phyloP scores from a whole-genome alignment of 2,888 invertebrate species.

The Phaedon cochleariae region DNA sequence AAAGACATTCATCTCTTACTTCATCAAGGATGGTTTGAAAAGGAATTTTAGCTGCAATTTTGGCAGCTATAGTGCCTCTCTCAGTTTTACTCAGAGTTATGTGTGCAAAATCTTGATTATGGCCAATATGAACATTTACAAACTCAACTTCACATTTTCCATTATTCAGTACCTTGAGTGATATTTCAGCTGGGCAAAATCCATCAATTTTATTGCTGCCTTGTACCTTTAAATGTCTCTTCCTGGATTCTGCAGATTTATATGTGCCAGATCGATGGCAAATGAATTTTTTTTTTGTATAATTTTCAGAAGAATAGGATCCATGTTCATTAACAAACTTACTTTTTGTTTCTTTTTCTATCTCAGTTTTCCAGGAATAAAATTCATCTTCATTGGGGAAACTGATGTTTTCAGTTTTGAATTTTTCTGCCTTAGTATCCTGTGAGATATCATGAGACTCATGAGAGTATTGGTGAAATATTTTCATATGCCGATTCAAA shows the following conservation, averaged over 20 bases:
- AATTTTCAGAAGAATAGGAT: no score
- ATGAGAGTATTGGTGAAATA: no score
- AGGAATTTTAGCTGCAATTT: conserved; percentile 28
- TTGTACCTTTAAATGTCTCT: conserved; percentile 27
- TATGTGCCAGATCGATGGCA: conserved; percentile 34
- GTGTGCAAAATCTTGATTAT: conserved; percentile 21
- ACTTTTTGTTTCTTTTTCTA: no score
- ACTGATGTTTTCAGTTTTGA: no score
- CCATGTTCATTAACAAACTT: no score
- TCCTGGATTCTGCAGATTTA: conserved; percentile 16
- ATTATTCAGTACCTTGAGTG: neutral
- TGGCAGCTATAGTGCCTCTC: conserved; percentile 23
- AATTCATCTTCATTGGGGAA: no score
- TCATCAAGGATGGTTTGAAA: conserved; percentile 25
- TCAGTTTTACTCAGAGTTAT: conserved; percentile 19
- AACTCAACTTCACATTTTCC: conserved; percentile 1
- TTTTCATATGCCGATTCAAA: no score
- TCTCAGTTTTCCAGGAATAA: no score
- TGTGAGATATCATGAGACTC: no score
- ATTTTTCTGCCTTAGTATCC: no score
- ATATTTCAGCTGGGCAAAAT: conserved; percentile 26
- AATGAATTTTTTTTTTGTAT: no score
- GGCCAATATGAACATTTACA: conserved; percentile 22
- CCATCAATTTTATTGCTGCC: conserved; percentile 31
- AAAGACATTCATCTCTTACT: conserved; percentile 4